Base-by-base conservation (phyloP, 2,113 vertebrate genomes). In the Furnarius figulus region DNA sequence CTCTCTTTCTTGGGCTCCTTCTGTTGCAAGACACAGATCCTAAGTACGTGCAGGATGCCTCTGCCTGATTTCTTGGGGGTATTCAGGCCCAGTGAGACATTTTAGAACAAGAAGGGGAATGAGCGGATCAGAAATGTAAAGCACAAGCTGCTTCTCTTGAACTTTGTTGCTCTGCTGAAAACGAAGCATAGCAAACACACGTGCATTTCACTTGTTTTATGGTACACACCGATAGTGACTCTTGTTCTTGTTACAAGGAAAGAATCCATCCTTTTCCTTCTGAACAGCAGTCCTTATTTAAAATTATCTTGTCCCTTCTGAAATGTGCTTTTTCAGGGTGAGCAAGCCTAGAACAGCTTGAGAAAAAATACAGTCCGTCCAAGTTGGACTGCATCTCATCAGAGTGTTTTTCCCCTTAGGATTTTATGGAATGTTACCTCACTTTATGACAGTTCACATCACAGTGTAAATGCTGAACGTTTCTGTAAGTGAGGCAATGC, bases 341-440 rank as follows among this genome's bases (percentile, higher is more conserved):
- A 97, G 68, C 42, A 83, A 97, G 91, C 79, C 84, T 44, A 44
- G 47, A 67, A 92, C 3, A 50, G 65, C 88, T 97, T 87, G 83
- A 94, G 68, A 93, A 96, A 96, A 97, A 90, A 73, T 79, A 70
- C 81, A 82, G 68, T 72, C 17, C 53, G 95, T 93, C 95, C 82
- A 97, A 97, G 89, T 46, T 96, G 94, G 91, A 81, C 85, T 89
- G 92, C 68, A 87, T 96, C 72, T 94, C 83, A 80, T 93, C 90
- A 96, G 88, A 97, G 77, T 96, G 87, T 93, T 95, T 96, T 93
- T 94, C 95, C 94, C 93, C 94, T 95, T 96, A 96, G 96, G 95
- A 97, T 96, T 98, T 96, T 97, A 95, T 97, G 94, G 90, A 90
- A 96, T 97, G 95, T 97, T 96, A 93, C 95, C 90, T 97, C 97